phyloP scores from a whole-genome alignment of 2,113 vertebrate species.

The Xiphophorus maculatus region DNA sequence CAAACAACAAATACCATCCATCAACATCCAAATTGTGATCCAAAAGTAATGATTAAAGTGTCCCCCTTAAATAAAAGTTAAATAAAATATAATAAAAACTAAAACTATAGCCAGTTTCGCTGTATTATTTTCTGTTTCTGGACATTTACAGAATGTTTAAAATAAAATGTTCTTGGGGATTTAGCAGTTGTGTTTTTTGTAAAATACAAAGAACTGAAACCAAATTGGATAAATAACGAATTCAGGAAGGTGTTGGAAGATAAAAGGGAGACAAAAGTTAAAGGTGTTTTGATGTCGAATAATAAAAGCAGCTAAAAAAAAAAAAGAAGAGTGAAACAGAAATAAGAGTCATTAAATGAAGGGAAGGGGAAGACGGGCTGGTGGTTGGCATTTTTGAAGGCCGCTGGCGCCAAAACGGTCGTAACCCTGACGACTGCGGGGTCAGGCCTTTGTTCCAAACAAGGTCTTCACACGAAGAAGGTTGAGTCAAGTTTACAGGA shows the following conservation, averaged over 20 bases:
- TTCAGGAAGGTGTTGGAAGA: not conserved
- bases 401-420: constrained; percentile 56
- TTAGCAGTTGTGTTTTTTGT: constrained; percentile 44
- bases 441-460: constrained; percentile 70
- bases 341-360: constrained; percentile 33
- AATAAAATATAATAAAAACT: not conserved
- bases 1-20: too few species aligned
- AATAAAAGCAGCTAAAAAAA: not conserved
- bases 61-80: not conserved
- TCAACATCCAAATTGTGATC: too few species aligned
- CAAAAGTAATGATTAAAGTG: not conserved
- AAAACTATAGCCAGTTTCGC: too few species aligned
- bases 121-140: too few species aligned
- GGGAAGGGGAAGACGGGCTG: constrained; percentile 30
- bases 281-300: not conserved
- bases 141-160: too few species aligned
- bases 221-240: not conserved
- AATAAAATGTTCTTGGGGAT: constrained; percentile 5
- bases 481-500: constrained; percentile 71
- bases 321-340: not conserved
- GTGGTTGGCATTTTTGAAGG: constrained; percentile 42
- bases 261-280: not conserved
- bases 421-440: constrained; percentile 59
- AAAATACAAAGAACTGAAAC: constrained; percentile 28
- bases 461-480: constrained; percentile 63